Evolutionary conservation across 2,888 invertebrate genomes (phyloP).

Genomic region (Limnephilus auricula): DNA sequence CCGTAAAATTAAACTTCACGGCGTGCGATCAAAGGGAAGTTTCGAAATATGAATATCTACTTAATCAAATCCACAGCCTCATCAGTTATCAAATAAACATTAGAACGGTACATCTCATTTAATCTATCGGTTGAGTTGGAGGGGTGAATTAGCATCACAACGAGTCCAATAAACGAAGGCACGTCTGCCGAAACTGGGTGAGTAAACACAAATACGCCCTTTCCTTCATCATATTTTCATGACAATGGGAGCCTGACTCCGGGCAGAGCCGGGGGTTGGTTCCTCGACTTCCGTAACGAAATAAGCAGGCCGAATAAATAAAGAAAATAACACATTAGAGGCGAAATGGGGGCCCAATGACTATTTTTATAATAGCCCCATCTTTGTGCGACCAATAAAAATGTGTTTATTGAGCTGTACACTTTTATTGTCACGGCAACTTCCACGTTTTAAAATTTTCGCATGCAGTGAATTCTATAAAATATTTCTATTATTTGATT

Average conservation of each 20-base stretch:
- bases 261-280: not conserved
- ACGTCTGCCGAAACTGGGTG: conserved; percentile 54
- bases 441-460: too few relatives aligned
- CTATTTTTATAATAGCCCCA: not conserved
- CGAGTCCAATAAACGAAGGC: conserved; percentile 62
- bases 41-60: conserved; percentile 39
- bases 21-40: conserved; percentile 9
- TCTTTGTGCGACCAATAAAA: not conserved
- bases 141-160: conserved; percentile 64
- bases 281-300: conserved; percentile 12
- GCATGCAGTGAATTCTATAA: too few relatives aligned
- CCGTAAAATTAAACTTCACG: conserved; percentile 20
- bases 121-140: conserved; percentile 36
- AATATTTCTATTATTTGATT: too few relatives aligned
- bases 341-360: not conserved
- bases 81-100: conserved; percentile 7
- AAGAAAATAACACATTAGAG: conserved; percentile 28
- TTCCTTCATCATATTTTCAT: conserved; percentile 65
- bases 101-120: conserved; percentile 37
- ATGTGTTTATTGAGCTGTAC: too few relatives aligned
- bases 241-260: conserved; percentile 56
- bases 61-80: not conserved
- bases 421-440: too few relatives aligned
- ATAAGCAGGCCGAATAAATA: conserved; percentile 46
- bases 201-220: conserved; percentile 65